Conservation (phyloP, 2,888 invertebrate species). For the Pristionchus fissidentatus region DNA sequence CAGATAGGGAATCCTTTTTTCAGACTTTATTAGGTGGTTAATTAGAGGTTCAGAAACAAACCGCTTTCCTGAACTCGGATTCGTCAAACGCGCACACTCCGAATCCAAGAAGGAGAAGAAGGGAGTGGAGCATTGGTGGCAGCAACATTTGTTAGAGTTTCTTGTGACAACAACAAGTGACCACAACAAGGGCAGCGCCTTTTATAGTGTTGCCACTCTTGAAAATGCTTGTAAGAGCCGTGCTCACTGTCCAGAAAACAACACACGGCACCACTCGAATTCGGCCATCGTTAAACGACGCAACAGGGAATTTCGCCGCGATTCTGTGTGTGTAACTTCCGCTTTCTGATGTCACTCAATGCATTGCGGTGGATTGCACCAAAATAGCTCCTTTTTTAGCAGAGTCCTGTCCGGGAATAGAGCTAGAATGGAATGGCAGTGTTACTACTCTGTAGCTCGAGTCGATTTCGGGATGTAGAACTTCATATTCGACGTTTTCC, state of each 20-base stretch:
- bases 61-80: constrained; percentile 11
- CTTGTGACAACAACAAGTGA: constrained; percentile 28
- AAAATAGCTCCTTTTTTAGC: too few relatives aligned
- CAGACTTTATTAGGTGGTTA: too few relatives aligned
- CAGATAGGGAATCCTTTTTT: too few relatives aligned
- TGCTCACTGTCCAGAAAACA: constrained; percentile 36
- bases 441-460: neutral
- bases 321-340: neutral
- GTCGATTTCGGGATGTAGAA: too few relatives aligned
- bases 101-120: neutral
- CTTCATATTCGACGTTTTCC: too few relatives aligned
- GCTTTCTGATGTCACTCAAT: neutral
- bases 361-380: too few relatives aligned
- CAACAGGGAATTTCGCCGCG: too few relatives aligned
- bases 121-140: neutral
- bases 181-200: neutral
- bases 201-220: constrained; percentile 41
- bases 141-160: neutral
- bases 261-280: neutral
- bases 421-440: too few relatives aligned
- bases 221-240: neutral
- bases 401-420: too few relatives aligned
- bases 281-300: constrained; percentile 16
- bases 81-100: neutral
- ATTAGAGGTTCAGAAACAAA: too few relatives aligned